These are phyloP conservation scores for Xerus inauris DNA, from an alignment of 2,113 vertebrate genomes.

Conservation along the genomic window DNA sequence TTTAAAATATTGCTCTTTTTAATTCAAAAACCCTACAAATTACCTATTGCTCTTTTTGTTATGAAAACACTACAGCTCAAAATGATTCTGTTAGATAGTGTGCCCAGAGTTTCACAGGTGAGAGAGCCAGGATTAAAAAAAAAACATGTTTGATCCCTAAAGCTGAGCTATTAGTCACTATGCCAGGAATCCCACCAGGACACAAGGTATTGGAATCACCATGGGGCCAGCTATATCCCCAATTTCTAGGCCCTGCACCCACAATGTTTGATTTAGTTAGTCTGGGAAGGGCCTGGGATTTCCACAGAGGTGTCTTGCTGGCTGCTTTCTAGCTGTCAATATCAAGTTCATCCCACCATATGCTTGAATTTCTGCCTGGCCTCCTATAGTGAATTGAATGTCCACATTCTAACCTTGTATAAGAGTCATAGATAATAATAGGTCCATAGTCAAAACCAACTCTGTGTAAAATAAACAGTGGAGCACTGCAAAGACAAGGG, in stretches of 20 bases:
- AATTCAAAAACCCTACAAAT: neutral
- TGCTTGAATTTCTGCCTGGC: neutral
- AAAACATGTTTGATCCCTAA: neutral
- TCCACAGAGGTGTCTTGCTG: neutral
- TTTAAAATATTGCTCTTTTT: neutral
- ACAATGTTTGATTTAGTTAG: neutral
- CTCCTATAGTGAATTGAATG: neutral
- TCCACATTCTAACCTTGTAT: neutral
- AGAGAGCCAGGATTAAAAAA: neutral
- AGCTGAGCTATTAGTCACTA: neutral
- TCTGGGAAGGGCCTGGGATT: neutral
- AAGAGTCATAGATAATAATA: neutral
- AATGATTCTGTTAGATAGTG: neutral
- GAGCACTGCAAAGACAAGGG: neutral
- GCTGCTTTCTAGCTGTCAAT: neutral
- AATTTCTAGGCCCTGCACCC: neutral
- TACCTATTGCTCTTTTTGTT: neutral
- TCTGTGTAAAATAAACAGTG: neutral
- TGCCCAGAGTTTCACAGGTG: neutral
- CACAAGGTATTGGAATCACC: neutral
- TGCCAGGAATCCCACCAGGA: neutral
- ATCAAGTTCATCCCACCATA: no score
- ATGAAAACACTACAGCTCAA: neutral
- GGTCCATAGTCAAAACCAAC: neutral
- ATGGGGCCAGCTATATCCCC: neutral